These are phyloP conservation scores for Loriculus beryllinus DNA, from an alignment of 2,797 vertebrate species.

Conservation along the genomic window DNA sequence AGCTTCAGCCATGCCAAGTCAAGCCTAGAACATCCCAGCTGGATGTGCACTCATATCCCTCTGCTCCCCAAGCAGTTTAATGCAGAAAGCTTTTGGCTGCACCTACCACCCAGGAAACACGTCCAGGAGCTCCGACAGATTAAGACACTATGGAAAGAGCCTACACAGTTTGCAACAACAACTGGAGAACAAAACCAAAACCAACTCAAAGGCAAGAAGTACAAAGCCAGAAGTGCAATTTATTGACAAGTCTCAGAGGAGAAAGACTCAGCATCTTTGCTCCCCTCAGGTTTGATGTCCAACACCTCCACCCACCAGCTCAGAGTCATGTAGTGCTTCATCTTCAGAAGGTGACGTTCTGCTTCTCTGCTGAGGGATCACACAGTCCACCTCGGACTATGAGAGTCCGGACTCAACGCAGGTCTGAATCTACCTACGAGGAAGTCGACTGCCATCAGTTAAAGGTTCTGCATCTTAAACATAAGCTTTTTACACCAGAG, in stretches of 20 bases:
- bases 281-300: neutral
- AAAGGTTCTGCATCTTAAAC: neutral
- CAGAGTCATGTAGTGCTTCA: neutral
- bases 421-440: constrained; percentile 25
- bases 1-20: neutral
- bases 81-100: neutral
- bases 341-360: constrained; percentile 71
- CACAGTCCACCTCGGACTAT: constrained; percentile 36
- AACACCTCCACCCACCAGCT: neutral
- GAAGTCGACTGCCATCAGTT: neutral
- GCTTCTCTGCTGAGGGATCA: constrained; percentile 33
- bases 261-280: neutral
- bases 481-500: neutral
- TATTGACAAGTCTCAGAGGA: constrained; percentile 17
- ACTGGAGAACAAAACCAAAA: neutral
- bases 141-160: no score
- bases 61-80: neutral
- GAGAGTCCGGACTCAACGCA: constrained; percentile 52
- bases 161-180: fast-evolving
- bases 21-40: neutral
- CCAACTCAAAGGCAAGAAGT: neutral
- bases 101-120: fast-evolving
- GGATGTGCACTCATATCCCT: no score
- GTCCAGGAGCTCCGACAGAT: neutral
- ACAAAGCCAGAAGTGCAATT: constrained; percentile 51